Conservation (phyloP, 2,113 vertebrate species). For the Burhinus oedicnemus region DNA sequence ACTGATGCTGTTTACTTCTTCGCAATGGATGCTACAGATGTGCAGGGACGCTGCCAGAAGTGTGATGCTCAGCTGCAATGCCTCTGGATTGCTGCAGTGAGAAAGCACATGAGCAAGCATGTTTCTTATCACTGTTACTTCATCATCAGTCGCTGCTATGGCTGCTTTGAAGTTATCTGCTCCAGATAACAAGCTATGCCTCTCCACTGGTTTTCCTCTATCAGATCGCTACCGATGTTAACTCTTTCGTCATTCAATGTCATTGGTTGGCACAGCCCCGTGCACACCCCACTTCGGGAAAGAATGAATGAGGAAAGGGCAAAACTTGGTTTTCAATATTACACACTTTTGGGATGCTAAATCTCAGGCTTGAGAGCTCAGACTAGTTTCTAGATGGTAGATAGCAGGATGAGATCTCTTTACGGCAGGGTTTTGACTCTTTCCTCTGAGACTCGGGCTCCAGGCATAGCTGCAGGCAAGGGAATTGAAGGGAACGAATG, state of each 20-base stretch:
- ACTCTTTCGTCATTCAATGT: background rate
- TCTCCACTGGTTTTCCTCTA: constrained; percentile 1
- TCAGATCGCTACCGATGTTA: background rate
- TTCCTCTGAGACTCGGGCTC: background rate
- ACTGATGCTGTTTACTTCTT: constrained; percentile 19
- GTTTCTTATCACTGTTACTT: constrained; percentile 29
- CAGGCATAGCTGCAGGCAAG: background rate
- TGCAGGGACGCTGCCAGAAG: background rate
- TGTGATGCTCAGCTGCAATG: background rate
- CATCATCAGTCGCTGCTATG: background rate
- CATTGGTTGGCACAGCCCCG: constrained; percentile 7
- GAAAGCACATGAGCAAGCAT: background rate
- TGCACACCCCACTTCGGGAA: background rate
- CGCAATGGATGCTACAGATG: constrained; percentile 12
- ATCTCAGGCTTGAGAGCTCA: background rate
- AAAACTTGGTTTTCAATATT: background rate
- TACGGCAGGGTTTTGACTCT: background rate
- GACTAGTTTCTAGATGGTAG: background rate
- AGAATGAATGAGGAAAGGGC: background rate
- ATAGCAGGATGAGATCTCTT: background rate
- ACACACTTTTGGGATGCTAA: background rate
- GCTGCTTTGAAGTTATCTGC: constrained; percentile 31
- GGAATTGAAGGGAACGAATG: background rate
- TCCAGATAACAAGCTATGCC: constrained; percentile 7
- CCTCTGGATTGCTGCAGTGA: background rate